phyloP scores from a whole-genome alignment of 2,113 vertebrate genomes.

The Machaerirhynchus nigripectus region DNA sequence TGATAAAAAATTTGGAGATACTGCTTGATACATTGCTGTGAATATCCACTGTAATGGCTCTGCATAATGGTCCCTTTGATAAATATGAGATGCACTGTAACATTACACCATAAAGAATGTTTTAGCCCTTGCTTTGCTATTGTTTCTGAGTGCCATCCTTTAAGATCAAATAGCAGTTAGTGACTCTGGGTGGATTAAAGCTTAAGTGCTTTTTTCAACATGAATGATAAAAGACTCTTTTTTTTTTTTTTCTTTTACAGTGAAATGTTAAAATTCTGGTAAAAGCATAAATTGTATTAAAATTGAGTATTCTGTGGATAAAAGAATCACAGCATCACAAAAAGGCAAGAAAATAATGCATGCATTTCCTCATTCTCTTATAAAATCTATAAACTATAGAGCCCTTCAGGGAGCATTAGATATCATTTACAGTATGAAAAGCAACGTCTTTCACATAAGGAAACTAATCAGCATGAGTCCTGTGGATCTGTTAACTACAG shows the following conservation, averaged over 20 bases:
- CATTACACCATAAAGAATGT: conserved; percentile 18
- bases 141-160: conserved; percentile 26
- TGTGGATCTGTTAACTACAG: not conserved
- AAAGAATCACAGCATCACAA: not conserved
- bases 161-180: conserved; percentile 35
- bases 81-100: conserved; percentile 24
- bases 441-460: not conserved
- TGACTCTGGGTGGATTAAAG: not conserved
- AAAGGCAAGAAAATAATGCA: conserved; percentile 12
- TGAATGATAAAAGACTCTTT: not conserved
- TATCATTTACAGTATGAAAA: not conserved
- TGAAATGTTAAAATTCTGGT: conserved; percentile 28
- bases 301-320: conserved; percentile 29
- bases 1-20: conserved; percentile 30
- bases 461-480: conserved; percentile 2
- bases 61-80: not conserved
- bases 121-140: conserved; percentile 1
- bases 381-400: conserved; percentile 4
- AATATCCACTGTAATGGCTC: not conserved
- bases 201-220: not conserved
- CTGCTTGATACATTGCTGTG: not conserved
- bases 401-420: not conserved
- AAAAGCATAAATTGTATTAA: conserved; percentile 41
- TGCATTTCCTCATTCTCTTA: conserved; percentile 25
- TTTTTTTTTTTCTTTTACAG: not conserved